A percentile compares a stretch with the other conserved stretches of the same genome.
Evolutionary conservation across 2,797 vertebrate genomes (phyloP).

Genomic region (Mionectes olivaceus): DNA sequence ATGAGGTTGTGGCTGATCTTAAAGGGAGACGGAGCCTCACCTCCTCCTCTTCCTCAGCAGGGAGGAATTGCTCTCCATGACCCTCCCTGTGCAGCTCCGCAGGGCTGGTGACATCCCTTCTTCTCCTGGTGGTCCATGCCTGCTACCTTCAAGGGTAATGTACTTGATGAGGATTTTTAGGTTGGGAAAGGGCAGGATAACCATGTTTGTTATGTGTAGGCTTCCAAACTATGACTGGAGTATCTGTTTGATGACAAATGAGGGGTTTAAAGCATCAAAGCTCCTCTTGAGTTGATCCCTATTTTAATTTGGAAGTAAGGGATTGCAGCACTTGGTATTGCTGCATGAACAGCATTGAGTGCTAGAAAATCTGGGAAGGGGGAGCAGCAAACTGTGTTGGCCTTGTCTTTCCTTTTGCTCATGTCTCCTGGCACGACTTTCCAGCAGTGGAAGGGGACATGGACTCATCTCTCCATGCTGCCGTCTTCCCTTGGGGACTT

Average conservation of each 20-base stretch:
- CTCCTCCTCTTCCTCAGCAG: background rate
- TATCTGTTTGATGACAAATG: fast-evolving
- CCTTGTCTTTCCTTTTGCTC: background rate
- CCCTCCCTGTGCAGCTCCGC: background rate
- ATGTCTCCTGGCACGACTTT: background rate
- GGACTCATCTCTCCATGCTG: fast-evolving
- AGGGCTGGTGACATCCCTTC: background rate
- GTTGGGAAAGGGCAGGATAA: background rate
- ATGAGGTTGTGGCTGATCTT: background rate
- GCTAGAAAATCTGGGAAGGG: background rate
- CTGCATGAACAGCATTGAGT: fast-evolving
- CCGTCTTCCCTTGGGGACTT: background rate
- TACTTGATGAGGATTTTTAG: background rate
- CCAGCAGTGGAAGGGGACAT: fast-evolving
- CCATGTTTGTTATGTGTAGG: fast-evolving
- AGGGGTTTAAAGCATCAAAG: fast-evolving
- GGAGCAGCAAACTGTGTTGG: background rate
- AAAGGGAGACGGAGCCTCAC: background rate
- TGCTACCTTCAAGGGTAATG: background rate
- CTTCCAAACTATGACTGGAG: background rate
- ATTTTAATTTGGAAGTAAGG: background rate
- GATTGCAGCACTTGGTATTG: background rate
- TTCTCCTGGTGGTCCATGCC: background rate
- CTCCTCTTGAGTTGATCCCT: background rate
- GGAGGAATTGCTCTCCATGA: background rate